phyloP scores from a whole-genome alignment of 2,113 vertebrate species.

The Dicentrarchus labrax region DNA sequence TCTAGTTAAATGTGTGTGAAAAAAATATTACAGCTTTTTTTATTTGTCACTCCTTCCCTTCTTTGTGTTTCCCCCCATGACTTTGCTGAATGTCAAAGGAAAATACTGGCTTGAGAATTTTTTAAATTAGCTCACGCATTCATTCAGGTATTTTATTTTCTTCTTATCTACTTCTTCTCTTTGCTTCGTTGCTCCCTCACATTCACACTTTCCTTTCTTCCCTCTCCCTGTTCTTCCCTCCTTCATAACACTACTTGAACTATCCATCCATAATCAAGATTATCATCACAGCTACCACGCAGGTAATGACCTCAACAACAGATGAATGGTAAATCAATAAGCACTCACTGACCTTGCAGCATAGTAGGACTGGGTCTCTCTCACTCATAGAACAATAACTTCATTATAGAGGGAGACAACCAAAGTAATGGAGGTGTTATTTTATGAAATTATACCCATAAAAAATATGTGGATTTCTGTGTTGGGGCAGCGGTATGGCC shows the following conservation, averaged over 20 bases:
- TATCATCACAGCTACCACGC: slow-evolving; percentile 58
- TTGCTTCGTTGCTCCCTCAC: slow-evolving; percentile 4
- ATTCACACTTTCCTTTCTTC: slow-evolving; percentile 1
- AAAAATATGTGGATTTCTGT: slow-evolving; percentile 37
- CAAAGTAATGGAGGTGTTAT: slow-evolving; percentile 61
- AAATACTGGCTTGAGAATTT: neutral
- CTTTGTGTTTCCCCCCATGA: neutral
- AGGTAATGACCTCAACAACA: slow-evolving; percentile 70
- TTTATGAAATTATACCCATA: slow-evolving; percentile 57
- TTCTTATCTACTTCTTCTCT: neutral
- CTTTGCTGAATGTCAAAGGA: slow-evolving; percentile 32
- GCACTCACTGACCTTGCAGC: slow-evolving; percentile 68
- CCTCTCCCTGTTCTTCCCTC: neutral
- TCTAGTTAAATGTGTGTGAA: neutral
- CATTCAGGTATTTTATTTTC: slow-evolving; percentile 3
- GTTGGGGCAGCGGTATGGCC: neutral
- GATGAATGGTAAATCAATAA: slow-evolving; percentile 79
- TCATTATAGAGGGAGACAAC: slow-evolving; percentile 63
- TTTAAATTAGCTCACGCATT: slow-evolving; percentile 7
- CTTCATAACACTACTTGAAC: slow-evolving; percentile 31
- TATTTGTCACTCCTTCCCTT: neutral
- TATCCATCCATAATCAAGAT: slow-evolving; percentile 65
- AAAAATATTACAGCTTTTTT: neutral
- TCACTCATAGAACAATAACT: slow-evolving; percentile 67
- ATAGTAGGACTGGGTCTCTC: slow-evolving; percentile 58